Conservation (phyloP, 2,888 invertebrate genomes). For the Philonicus albiceps region DNA sequence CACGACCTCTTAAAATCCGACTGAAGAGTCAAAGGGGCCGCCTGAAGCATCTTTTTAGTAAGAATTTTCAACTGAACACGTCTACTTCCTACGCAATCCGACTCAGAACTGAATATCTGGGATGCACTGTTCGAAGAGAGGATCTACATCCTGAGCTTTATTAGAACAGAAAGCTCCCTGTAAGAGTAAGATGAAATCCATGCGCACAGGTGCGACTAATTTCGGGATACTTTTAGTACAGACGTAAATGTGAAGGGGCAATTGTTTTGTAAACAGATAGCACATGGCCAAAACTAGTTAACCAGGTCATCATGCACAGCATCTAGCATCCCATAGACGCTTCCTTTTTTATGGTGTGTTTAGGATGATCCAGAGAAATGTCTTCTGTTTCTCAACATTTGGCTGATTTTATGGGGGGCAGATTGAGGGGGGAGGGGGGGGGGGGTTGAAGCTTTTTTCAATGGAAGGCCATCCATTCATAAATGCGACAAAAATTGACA, state of each 20-base stretch:
- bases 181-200: background rate
- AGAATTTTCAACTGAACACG: background rate
- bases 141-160: conserved; percentile 10
- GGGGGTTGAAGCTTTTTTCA: background rate
- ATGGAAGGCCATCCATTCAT: conserved; percentile 4
- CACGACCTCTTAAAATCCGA: background rate
- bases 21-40: background rate
- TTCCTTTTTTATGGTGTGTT: background rate
- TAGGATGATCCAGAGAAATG: background rate
- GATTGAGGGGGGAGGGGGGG: background rate
- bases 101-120: conserved; percentile 40
- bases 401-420: background rate
- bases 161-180: conserved; percentile 36
- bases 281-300: conserved; percentile 3
- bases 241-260: background rate
- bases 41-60: background rate
- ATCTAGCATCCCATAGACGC: background rate
- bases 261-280: conserved; percentile 20
- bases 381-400: background rate
- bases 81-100: conserved; percentile 29
- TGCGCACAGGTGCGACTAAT: background rate
- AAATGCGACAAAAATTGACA: background rate
- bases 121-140: background rate
- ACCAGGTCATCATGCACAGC: background rate
- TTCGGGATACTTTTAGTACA: background rate